Evolutionary conservation across 2,797 vertebrate species (phyloP), one percentile per base, ranked within the genome.

Genomic region (Mormyrops boulengeri): DNA sequence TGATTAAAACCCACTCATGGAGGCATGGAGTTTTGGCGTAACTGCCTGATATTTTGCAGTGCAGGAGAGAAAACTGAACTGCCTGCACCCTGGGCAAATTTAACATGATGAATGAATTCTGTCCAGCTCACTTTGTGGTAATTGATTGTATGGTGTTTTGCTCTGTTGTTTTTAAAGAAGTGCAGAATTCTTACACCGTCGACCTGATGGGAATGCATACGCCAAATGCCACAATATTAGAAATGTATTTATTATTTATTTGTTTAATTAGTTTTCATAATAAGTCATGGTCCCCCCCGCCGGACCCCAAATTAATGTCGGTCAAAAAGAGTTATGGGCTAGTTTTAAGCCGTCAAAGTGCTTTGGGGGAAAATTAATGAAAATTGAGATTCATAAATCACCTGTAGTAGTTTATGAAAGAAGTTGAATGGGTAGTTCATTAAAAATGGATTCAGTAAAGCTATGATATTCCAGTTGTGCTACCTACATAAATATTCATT

Each of bases 341-440:
- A 30, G 9, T n/a, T 85, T 50, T 49, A 85, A 49, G n/a, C 41
- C n/a, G 49, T 85, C 49, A 52, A 49, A 47, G 50, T 85, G 82
- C 44, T 85, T 85, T 85, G 82, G 49, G 66, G 82, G 82, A 85
- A 85, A 85, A 52, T 85, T 85, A 85, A 85, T 85, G 82, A 85
- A 52, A 85, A 85, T 85, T 85, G 38, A 85, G n/a, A 22, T 49
- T 49, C 82, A 85, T 52, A 85, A 49, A 85, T 52, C 49, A 41
- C 57, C 60, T 66, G 22, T 62, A 38, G 55, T 88, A 50, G 38
- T 52, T 87, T 87, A 38, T 57, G 52, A 34, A 9, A 57, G 22
- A 57, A 57, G 53, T 38, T 87, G 53, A 60, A 87, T 57, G 14
- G 85, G 49, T 85, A 49, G 22, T 26, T 85, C 47, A 49, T 26